Conservation (phyloP, 2,797 vertebrate species). For the Sardinella longiceps region DNA sequence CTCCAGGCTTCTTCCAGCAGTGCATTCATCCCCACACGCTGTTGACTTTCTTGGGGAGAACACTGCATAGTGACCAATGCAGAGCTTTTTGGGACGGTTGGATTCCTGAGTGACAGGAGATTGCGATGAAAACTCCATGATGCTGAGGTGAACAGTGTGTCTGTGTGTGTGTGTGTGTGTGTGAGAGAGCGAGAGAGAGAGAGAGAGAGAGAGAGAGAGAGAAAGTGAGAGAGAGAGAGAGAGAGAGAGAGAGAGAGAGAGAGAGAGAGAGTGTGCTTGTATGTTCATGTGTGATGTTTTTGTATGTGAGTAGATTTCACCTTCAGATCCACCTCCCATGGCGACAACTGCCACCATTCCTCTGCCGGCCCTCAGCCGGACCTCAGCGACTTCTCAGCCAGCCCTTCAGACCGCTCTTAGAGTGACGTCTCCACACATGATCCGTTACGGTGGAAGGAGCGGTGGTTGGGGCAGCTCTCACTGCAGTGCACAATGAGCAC, state of each 20-base stretch:
- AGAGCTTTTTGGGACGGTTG: conserved; percentile 31
- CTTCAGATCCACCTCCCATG: neutral
- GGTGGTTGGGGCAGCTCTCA: conserved; percentile 93
- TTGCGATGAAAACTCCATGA: conserved; percentile 4
- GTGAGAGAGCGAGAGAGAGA: too few species aligned
- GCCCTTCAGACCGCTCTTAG: conserved; percentile 67
- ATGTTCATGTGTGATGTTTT: too few species aligned
- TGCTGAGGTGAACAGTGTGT: neutral
- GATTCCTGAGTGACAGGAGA: conserved; percentile 52
- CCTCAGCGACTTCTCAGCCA: too few species aligned
- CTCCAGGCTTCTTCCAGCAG: neutral
- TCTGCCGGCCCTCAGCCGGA: neutral
- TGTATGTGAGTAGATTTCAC: neutral
- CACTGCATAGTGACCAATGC: conserved; percentile 21
- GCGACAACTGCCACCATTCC: neutral
- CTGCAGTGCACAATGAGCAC: conserved; percentile 95
- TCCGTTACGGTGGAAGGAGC: conserved; percentile 91
- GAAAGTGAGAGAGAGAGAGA: too few species aligned
- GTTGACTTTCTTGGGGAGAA: neutral
- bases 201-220: too few species aligned
- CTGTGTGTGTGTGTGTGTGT: neutral
- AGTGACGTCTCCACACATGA: conserved; percentile 96
- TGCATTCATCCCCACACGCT: neutral
- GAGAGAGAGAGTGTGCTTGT: too few species aligned
- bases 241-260: too few species aligned